phyloP scores from a whole-genome alignment of 2,888 invertebrate genomes.

The Homarus gammarus region DNA sequence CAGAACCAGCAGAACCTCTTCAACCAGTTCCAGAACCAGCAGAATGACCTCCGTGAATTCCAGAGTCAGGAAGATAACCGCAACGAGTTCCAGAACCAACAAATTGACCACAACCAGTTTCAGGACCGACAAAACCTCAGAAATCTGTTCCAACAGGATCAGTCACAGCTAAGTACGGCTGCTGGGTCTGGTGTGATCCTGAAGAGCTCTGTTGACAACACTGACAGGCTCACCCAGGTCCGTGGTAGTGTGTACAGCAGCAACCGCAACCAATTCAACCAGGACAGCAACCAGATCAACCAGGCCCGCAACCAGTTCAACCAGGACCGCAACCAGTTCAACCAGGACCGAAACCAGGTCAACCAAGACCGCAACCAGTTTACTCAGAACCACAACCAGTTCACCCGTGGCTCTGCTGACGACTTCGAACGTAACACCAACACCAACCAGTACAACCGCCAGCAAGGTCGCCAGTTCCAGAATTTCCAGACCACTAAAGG shows the following conservation, averaged over 20 bases:
- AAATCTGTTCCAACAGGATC: not conserved
- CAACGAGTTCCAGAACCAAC: not conserved
- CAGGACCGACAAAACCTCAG: not conserved
- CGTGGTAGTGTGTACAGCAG: too few species aligned
- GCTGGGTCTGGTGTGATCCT: too few species aligned
- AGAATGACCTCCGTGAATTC: not conserved
- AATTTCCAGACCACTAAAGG: too few species aligned
- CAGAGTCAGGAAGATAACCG: not conserved
- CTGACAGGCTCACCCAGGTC: too few species aligned
- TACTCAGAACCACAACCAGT: not conserved
- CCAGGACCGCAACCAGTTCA: not conserved
- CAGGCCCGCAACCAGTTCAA: too few species aligned
- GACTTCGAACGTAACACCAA: not conserved
- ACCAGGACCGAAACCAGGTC: not conserved
- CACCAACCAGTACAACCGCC: not conserved
- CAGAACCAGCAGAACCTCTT: conserved; percentile 3
- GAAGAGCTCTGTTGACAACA: too few species aligned
- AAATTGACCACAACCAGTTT: conserved; percentile 10
- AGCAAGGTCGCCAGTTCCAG: too few species aligned
- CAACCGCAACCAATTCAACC: too few species aligned
- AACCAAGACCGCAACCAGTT: not conserved
- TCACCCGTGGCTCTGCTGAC: too few species aligned
- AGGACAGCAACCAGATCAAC: too few species aligned
- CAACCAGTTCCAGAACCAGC: conserved; percentile 3
- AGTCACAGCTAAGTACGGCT: not conserved